Base-by-base conservation (phyloP, 2,113 vertebrate genomes). In the Hemiprocne comata region DNA sequence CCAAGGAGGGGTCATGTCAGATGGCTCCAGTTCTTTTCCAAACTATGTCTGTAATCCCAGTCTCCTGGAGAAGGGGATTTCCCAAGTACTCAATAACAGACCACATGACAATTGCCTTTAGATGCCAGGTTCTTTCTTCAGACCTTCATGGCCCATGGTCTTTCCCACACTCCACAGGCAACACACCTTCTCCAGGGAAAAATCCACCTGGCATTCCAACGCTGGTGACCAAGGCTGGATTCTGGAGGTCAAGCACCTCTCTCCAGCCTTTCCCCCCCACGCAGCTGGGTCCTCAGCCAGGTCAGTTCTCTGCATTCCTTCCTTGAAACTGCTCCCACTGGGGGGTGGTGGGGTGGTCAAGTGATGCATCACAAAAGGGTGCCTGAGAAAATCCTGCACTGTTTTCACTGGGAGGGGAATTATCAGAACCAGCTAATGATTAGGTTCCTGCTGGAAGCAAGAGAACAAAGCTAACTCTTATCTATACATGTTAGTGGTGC, bases 61-160 rank as follows among this genome's bases (percentile, higher is more conserved):
- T 9, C 44, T 53, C 33, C 24, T 29, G 2, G 42, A 58, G 34
- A 48, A 71, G 21, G 60, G 9, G 12, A 58, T 54, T 25, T 78
- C 57, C 24, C 2, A 2, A 61, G 33, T 0, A 0, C 33, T 64
- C 77, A 28, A 2, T 10, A 46, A 46, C 34, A 61, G 38, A 38
- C 11, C 29, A 3, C 11, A 16, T 5, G 2, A 29, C 17, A 29
- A 38, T 3, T 17, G 36, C 34, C 36, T 24, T 38, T 17, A 19
- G 57, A 67, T 17, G 28, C 58, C 76, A 71, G 26, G 62, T 7
- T 67, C 40, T 7, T 67, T 29, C 76, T 60, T 50, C 33, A 48
- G 11, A 70, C 38, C 20, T 81, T 38, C 46, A n/a, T 1, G 10
- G 18, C 10, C 21, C 14, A 66, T 33, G 33, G 54, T 6, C 64